These are phyloP conservation scores for Rousettus leschenaultii DNA, from an alignment of 2,113 vertebrate species.

Conservation along the genomic window DNA sequence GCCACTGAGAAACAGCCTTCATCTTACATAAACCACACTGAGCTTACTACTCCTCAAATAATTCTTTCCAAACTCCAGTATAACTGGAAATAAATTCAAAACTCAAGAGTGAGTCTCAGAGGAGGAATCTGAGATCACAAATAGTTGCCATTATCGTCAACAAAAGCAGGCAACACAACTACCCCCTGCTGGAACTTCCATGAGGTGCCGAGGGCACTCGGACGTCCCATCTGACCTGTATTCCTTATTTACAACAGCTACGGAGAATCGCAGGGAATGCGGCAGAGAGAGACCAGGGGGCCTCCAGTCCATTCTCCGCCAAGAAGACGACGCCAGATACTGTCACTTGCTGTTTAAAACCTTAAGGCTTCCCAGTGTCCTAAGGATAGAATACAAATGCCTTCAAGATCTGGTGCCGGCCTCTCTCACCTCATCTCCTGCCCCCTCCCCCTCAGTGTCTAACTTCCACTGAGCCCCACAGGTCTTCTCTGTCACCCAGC, in stretches of 20 bases:
- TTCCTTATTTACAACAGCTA: not conserved
- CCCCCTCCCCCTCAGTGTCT: not conserved
- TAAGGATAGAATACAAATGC: not conserved
- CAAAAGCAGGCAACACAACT: not conserved
- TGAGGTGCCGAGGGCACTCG: not conserved
- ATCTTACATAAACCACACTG: not conserved
- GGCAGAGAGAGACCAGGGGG: not conserved
- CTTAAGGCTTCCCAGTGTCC: not conserved
- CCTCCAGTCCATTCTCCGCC: not conserved
- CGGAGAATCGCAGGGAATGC: not conserved
- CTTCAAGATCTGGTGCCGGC: not conserved
- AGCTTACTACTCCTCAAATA: not conserved
- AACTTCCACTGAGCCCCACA: not conserved
- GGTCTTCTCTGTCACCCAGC: too few species aligned
- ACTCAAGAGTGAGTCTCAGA: not conserved
- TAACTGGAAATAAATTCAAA: not conserved
- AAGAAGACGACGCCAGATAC: not conserved
- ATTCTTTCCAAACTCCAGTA: not conserved
- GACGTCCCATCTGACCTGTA: not conserved
- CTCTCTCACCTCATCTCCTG: not conserved
- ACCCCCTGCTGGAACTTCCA: not conserved
- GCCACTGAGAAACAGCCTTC: not conserved
- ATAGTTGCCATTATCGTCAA: not conserved
- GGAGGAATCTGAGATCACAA: not conserved
- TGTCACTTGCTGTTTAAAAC: not conserved